Evolutionary conservation across 1,140 invertebrate genomes (phyloP), one percentile per base, ranked within the genome.

Genomic region (Musca vetustissima): DNA sequence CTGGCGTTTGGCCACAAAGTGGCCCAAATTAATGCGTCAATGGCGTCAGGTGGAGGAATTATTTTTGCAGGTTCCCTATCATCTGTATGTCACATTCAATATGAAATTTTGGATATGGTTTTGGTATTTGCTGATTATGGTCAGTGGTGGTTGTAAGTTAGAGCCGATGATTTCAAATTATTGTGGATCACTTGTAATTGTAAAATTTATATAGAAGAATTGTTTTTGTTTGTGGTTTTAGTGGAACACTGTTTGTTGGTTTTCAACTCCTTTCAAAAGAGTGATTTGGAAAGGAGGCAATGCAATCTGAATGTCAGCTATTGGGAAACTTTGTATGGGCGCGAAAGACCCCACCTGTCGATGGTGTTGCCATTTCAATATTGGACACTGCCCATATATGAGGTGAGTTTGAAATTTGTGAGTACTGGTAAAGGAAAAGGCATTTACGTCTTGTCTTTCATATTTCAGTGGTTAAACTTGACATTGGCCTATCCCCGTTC

Each of bases 401-500:
- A 80, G 71, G 77, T 74, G 8, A 66, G 1, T 4, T 11, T 1
- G n/a, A 67, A 2, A 25, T 7, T 53, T n/a, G n/a, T n/a, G n/a
- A n/a, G n/a, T n/a, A n/a, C n/a, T n/a, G n/a, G n/a, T n/a, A n/a
- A n/a, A n/a, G n/a, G n/a, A n/a, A n/a, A n/a, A n/a, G n/a, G n/a
- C n/a, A 19, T 22, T 28, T 19, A 49, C 15, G 6, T 52, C 49
- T 21, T 22, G 0, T 11, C 7, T 52, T 52, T 19, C 1, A 8
- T 32, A 4, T 66, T 52, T 36, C 19, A 79, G 77, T 81, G 75
- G 73, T 66, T 79, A 17, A 81, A 81, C 64, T 28, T 79, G 52
- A 80, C 78, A 0, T 75, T 81, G 61, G 79, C 79, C n/a, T 81
- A 79, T 71, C 75, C 76, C 0, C 76, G 76, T 3, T 75, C 78